Conservation (phyloP, 2,888 invertebrate genomes). For the Brachylomia viminalis region DNA sequence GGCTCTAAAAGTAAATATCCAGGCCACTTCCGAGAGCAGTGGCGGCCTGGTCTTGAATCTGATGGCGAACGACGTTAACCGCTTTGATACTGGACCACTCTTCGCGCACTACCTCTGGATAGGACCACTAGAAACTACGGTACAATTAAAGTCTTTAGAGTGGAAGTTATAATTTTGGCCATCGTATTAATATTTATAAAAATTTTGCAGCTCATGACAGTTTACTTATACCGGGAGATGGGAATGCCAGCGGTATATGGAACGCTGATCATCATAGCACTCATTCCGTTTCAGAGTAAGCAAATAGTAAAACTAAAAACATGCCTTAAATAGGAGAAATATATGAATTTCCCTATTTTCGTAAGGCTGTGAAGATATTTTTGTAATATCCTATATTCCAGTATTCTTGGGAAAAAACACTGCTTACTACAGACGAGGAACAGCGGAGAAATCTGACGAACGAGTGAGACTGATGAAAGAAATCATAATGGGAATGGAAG, state of each 20-base stretch:
- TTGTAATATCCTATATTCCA: constrained; percentile 56
- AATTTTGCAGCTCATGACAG: constrained; percentile 81
- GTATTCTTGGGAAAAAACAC: constrained; percentile 85
- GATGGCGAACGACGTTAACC: constrained; percentile 94
- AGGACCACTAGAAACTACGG: constrained; percentile 93
- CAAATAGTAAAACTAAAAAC: neutral
- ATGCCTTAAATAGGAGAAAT: neutral
- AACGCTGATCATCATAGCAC: constrained; percentile 84
- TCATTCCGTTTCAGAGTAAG: constrained; percentile 89
- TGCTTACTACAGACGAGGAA: constrained; percentile 83
- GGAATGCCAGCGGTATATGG: constrained; percentile 89
- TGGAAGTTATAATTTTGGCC: neutral
- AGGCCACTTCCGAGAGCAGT: constrained; percentile 83
- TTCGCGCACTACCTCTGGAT: constrained; percentile 94
- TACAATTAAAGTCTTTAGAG: constrained; percentile 69
- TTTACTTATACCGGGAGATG: constrained; percentile 90
- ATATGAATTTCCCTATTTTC: neutral
- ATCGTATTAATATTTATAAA: neutral
- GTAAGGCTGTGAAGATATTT: neutral
- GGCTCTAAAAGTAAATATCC: constrained; percentile 85
- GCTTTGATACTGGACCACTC: constrained; percentile 93
- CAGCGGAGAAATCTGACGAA: constrained; percentile 92
- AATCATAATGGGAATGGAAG: constrained; percentile 96
- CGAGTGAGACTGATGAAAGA: constrained; percentile 95
- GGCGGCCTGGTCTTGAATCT: constrained; percentile 90